Evolutionary conservation across 2,113 vertebrate genomes (phyloP).

Genomic region (Actenoides hombroni): DNA sequence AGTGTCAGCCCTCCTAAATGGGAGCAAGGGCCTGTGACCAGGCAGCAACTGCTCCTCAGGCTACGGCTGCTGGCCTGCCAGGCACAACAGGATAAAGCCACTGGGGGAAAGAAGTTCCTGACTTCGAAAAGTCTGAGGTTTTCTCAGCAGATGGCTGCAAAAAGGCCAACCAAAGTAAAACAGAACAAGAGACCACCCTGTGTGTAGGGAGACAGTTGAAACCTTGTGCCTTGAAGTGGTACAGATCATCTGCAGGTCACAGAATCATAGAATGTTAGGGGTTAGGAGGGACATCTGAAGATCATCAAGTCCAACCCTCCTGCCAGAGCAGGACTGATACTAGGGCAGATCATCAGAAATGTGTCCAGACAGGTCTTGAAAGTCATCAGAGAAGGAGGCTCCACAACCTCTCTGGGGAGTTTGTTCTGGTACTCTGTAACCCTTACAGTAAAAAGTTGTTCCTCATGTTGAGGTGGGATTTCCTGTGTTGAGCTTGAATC

Average conservation of each 20-base stretch:
- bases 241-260: neutral
- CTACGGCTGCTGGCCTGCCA: neutral
- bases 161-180: neutral
- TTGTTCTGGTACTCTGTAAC: no score
- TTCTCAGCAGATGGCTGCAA: neutral
- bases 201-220: neutral
- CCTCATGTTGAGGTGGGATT: no score
- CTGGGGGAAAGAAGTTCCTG: neutral
- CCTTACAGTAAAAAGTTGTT: no score
- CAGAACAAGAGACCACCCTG: neutral
- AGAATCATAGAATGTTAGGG: no score
- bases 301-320: no score
- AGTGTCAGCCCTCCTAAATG: neutral
- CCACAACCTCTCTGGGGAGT: no score
- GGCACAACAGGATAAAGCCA: accelerated
- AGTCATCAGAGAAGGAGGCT: no score
- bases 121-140: neutral
- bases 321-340: no score
- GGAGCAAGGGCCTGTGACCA: neutral
- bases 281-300: no score
- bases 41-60: neutral
- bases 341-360: no score
- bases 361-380: no score
- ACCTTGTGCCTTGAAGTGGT: neutral
- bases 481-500: no score